A percentile compares a stretch with the other conserved stretches of the same genome.
phyloP scores from a whole-genome alignment of 37 sponge, comb jelly and placozoan species.

The Agelas oroides region DNA sequence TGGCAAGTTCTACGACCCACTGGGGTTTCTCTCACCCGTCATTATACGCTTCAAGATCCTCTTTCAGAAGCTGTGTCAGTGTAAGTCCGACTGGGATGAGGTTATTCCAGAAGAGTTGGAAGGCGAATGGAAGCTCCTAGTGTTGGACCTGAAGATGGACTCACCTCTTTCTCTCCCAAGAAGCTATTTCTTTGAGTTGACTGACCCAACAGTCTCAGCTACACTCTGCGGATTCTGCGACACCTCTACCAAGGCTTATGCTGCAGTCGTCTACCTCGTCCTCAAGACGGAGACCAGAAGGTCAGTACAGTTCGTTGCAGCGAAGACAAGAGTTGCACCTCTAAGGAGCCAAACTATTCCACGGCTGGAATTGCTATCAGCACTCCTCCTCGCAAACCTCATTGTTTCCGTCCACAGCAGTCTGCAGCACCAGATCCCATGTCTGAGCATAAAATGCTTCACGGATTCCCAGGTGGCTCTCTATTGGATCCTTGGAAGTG shows the following conservation, averaged over 20 bases:
- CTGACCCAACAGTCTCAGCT: too few relatives aligned
- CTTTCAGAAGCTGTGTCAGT: constrained; percentile 22
- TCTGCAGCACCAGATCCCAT: background rate
- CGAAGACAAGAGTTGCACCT: constrained; percentile 51
- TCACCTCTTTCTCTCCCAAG: constrained; percentile 8
- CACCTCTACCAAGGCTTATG: too few relatives aligned
- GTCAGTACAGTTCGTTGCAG: background rate
- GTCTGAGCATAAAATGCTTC: background rate
- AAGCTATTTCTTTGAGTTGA: background rate
- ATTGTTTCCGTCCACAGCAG: background rate
- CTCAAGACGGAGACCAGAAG: background rate
- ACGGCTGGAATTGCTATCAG: constrained; percentile 44
- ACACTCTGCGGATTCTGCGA: too few relatives aligned
- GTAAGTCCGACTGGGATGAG: background rate
- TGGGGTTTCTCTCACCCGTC: constrained; percentile 28
- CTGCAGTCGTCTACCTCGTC: too few relatives aligned
- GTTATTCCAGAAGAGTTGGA: constrained; percentile 3
- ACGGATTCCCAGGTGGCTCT: too few relatives aligned
- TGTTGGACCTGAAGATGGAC: background rate
- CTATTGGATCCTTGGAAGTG: constrained; percentile 8
- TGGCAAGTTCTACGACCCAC: constrained; percentile 28
- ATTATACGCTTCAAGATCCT: constrained; percentile 27
- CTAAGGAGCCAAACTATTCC: constrained; percentile 22
- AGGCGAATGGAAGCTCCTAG: background rate
- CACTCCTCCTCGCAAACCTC: constrained; percentile 11